A percentile compares a stretch with the other conserved stretches of the same genome.
Conservation (phyloP, 2,888 invertebrate species). For the Zygogramma bicolorata region DNA sequence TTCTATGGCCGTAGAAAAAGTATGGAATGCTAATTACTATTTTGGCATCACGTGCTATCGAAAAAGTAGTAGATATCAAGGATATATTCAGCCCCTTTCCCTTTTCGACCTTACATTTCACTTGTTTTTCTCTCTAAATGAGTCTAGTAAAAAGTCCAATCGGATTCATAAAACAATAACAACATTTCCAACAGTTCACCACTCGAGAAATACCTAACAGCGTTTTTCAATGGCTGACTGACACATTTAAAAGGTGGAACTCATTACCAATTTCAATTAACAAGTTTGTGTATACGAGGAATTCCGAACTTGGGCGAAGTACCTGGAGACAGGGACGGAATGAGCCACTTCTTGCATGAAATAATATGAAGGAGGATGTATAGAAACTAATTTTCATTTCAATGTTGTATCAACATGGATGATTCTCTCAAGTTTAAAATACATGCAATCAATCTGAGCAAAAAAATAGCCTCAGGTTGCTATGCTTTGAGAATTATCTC, state of each 20-base stretch:
- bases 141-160: neutral
- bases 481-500: no score
- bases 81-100: neutral
- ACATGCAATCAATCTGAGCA: no score
- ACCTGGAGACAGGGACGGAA: constrained; percentile 11
- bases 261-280: constrained; percentile 24
- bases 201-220: neutral
- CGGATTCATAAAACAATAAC: neutral
- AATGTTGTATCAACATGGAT: no score
- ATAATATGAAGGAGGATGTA: neutral
- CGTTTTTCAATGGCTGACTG: constrained; percentile 12
- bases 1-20: no score
- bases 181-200: neutral
- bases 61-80: neutral
- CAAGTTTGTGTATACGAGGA: constrained; percentile 27
- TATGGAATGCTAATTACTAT: no score
- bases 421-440: no score
- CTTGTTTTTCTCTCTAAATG: neutral
- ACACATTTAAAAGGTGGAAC: constrained; percentile 13
- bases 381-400: neutral
- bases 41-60: neutral
- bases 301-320: constrained; percentile 29
- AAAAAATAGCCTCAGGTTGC: no score
- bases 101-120: neutral
- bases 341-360: neutral